Conservation (phyloP, 1,140 invertebrate genomes). For the Anthonomus grandis region DNA sequence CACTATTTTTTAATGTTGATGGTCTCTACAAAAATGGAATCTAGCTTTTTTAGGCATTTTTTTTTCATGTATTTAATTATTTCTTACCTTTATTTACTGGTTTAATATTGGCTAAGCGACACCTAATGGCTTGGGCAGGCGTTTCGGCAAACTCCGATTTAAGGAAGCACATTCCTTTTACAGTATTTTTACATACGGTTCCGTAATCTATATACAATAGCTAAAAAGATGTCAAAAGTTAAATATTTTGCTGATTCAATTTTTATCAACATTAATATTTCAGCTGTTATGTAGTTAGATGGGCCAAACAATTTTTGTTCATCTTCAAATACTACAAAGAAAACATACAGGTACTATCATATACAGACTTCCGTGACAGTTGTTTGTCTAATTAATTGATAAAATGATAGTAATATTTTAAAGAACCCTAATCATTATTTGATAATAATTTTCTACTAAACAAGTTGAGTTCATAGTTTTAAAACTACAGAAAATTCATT, state of each 20-base stretch:
- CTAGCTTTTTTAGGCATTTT: not conserved
- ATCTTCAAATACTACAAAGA: no score
- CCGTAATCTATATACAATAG: conserved; percentile 40
- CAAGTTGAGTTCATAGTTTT: no score
- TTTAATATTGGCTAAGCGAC: conserved; percentile 31
- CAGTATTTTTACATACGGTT: conserved; percentile 28
- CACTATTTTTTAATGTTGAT: no score
- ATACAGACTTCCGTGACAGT: no score
- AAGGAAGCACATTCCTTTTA: conserved; percentile 33
- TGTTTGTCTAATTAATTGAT: no score
- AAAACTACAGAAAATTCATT: no score
- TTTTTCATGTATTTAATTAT: not conserved
- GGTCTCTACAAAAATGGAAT: no score
- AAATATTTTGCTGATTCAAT: not conserved
- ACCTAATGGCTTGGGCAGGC: conserved; percentile 36
- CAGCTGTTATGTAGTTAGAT: not conserved
- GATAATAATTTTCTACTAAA: no score
- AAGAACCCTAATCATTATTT: no score
- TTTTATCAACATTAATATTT: conserved; percentile 9
- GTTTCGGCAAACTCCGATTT: conserved; percentile 29
- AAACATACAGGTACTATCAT: no score
- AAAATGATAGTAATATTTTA: no score
- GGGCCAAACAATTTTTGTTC: no score
- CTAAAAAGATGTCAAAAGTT: conserved; percentile 24
- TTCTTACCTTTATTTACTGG: conserved; percentile 25